These are phyloP conservation scores for Typhlomys cinereus DNA, from an alignment of 2,113 vertebrate genomes.

Conservation along the genomic window DNA sequence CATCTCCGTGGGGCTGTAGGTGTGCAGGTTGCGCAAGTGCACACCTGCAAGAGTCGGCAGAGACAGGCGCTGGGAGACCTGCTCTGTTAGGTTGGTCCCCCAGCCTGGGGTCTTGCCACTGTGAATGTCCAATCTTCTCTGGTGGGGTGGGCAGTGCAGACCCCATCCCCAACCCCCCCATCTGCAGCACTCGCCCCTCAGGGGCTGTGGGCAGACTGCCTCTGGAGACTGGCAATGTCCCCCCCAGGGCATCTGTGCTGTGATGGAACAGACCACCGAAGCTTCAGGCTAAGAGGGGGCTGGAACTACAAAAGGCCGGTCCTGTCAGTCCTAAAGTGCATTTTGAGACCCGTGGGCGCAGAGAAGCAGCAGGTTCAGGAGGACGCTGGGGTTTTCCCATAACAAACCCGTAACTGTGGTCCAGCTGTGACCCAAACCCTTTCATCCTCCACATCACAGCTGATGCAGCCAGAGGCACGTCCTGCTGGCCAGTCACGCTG, in stretches of 20 bases:
- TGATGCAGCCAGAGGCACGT: neutral
- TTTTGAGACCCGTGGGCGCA: fast-evolving
- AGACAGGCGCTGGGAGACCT: neutral
- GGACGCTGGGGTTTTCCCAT: neutral
- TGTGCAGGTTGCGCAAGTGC: conserved; percentile 82
- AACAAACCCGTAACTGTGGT: neutral
- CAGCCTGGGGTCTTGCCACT: fast-evolving
- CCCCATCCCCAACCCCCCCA: neutral
- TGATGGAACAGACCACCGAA: neutral
- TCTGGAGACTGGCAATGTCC: neutral
- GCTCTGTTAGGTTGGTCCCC: no score
- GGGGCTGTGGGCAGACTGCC: neutral
- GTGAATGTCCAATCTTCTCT: neutral
- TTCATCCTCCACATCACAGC: fast-evolving
- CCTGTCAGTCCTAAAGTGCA: fast-evolving
- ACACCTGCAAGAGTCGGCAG: conserved; percentile 48
- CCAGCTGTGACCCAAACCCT: neutral
- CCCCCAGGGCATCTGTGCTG: neutral
- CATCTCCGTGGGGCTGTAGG: conserved; percentile 56
- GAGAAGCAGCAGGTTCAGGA: neutral
- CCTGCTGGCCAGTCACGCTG: neutral
- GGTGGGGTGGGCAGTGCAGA: fast-evolving
- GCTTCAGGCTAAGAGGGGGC: fast-evolving
- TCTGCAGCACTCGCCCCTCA: fast-evolving
- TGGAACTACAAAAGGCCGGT: fast-evolving